A percentile compares a stretch with the other conserved stretches of the same genome.
Evolutionary conservation across 2,888 invertebrate genomes (phyloP).

Genomic region (Malachius bipustulatus): DNA sequence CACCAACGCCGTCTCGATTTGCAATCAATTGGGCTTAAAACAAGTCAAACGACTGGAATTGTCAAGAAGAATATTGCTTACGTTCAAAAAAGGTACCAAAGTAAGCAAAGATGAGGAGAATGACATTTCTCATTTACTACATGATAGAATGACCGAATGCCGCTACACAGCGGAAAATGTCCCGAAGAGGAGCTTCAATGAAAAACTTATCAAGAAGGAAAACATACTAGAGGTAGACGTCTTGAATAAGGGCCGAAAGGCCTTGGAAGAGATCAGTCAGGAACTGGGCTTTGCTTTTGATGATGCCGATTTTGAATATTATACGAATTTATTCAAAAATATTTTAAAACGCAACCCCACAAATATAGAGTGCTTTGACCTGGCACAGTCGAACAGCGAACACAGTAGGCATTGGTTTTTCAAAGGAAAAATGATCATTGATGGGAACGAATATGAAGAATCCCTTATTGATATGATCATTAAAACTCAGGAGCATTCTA

Average conservation of each 20-base stretch:
- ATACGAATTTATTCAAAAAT: slow-evolving; percentile 72
- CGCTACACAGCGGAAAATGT: slow-evolving; percentile 57
- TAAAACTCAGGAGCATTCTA: slow-evolving; percentile 73
- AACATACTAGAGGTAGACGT: slow-evolving; percentile 77
- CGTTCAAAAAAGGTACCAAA: slow-evolving; percentile 35
- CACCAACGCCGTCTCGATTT: slow-evolving; percentile 92
- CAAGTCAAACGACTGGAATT: slow-evolving; percentile 71
- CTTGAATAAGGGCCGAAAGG: slow-evolving; percentile 59
- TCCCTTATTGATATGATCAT: slow-evolving; percentile 89
- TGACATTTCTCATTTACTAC: slow-evolving; percentile 49
- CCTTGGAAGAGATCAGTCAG: slow-evolving; percentile 59
- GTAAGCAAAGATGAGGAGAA: slow-evolving; percentile 35
- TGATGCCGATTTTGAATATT: slow-evolving; percentile 83
- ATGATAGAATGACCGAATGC: slow-evolving; percentile 92
- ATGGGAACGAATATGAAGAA: slow-evolving; percentile 64
- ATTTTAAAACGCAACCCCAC: slow-evolving; percentile 85
- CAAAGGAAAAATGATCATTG: slow-evolving; percentile 77
- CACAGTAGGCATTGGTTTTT: slow-evolving; percentile 99
- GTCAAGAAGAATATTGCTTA: slow-evolving; percentile 63
- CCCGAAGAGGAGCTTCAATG: slow-evolving; percentile 54
- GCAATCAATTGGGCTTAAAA: slow-evolving; percentile 66
- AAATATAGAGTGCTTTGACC: slow-evolving; percentile 93
- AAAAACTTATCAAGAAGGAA: slow-evolving; percentile 52
- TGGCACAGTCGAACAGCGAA: slow-evolving; percentile 97
- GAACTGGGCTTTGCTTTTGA: slow-evolving; percentile 76